Evolutionary conservation across 2,888 invertebrate genomes (phyloP).

Genomic region (Diplazon laetatorius): DNA sequence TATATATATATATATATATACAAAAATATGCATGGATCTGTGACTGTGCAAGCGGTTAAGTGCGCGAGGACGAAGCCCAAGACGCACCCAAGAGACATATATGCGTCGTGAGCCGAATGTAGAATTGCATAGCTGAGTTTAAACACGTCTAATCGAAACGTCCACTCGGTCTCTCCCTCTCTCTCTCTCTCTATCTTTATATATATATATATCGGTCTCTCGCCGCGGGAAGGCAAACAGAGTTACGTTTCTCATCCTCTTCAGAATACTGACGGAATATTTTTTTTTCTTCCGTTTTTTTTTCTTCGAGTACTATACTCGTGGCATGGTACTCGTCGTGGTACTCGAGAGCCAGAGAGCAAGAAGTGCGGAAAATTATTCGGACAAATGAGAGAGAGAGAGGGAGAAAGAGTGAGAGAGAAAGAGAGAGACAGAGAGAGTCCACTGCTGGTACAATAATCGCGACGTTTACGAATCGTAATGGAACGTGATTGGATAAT

Average conservation of each 20-base stretch:
- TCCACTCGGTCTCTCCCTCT: too few species aligned
- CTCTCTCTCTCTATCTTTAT: too few species aligned
- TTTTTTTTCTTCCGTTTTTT: too few species aligned
- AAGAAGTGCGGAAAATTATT: conserved; percentile 25
- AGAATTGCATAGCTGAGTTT: conserved; percentile 26
- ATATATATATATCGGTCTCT: background rate
- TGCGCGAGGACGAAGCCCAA: background rate
- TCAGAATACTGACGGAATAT: conserved; percentile 44
- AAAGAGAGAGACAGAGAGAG: too few species aligned
- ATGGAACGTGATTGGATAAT: conserved; percentile 36
- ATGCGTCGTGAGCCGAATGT: background rate
- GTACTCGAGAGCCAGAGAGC: conserved; percentile 2
- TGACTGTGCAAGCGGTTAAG: conserved; percentile 3
- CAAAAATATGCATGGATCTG: background rate
- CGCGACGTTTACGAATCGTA: conserved; percentile 31
- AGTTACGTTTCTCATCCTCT: conserved; percentile 28
- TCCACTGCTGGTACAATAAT: conserved; percentile 17
- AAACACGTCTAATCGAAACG: conserved; percentile 50
- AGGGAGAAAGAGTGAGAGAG: too few species aligned
- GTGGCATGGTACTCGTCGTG: too few species aligned
- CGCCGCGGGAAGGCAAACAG: conserved; percentile 7
- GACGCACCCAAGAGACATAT: conserved; percentile 18
- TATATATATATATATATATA: too few species aligned
- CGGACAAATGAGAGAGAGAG: conserved; percentile 43
- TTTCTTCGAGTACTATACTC: conserved; percentile 18